A percentile compares a stretch with the other conserved stretches of the same genome.
Conservation (phyloP, 1,140 invertebrate species). For the Diabrotica virgifera region DNA sequence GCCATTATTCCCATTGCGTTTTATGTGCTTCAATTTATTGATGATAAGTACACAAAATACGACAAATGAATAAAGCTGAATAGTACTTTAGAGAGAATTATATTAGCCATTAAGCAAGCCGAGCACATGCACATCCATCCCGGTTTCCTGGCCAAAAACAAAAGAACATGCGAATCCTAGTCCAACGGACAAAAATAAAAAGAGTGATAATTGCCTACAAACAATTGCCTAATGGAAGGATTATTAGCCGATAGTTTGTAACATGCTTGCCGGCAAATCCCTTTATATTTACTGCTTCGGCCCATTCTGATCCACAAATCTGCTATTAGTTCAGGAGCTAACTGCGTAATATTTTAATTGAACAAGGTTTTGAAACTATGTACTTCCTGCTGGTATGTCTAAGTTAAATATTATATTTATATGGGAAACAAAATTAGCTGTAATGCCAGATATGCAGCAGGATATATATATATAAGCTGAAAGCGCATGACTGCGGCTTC, state of each 20-base stretch:
- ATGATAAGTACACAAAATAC: no score
- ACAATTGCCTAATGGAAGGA: conserved; percentile 35
- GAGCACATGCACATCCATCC: not conserved
- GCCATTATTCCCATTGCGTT: no score
- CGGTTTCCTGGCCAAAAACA: not conserved
- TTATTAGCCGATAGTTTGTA: conserved; percentile 29
- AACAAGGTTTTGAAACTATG: no score
- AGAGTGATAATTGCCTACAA: conserved; percentile 32
- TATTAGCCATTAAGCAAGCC: not conserved
- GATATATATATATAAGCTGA: no score
- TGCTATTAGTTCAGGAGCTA: conserved; percentile 1
- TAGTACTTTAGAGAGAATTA: not conserved
- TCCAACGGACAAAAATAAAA: conserved; percentile 9
- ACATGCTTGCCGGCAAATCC: conserved; percentile 33
- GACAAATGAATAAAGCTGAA: not conserved
- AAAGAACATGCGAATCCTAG: not conserved
- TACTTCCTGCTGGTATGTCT: no score
- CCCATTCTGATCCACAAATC: conserved; percentile 11
- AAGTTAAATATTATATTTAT: no score
- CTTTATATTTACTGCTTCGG: conserved; percentile 28
- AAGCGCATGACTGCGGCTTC: no score
- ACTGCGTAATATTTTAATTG: not conserved
- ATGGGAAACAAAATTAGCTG: no score
- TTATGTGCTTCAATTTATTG: no score
- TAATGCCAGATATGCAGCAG: no score